Conservation (phyloP, 2,797 vertebrate species). For the Peromyscus attwateri region DNA sequence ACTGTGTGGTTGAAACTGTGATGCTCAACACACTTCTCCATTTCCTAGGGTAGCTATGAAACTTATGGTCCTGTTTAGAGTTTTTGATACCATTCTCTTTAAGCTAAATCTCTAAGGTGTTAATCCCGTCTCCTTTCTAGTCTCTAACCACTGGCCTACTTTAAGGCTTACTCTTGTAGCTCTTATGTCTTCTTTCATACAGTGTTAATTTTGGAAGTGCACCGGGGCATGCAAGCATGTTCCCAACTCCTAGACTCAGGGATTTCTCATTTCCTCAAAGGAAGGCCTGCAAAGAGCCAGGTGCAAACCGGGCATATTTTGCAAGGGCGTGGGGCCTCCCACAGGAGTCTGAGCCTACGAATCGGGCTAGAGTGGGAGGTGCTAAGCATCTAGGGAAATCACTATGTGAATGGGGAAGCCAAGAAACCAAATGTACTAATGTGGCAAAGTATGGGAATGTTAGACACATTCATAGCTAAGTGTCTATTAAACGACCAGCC, state of each 20-base stretch:
- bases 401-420: not conserved
- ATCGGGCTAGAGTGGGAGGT: not conserved
- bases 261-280: not conserved
- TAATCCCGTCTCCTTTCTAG: slow-evolving; percentile 15
- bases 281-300: not conserved
- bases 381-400: not conserved
- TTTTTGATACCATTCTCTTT: not conserved
- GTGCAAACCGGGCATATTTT: not conserved
- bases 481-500: slow-evolving; percentile 48
- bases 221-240: not conserved
- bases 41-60: not conserved
- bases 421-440: not conserved
- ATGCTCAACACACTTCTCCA: not conserved
- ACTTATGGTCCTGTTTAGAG: not conserved
- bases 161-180: slow-evolving; percentile 4
- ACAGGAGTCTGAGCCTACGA: not conserved
- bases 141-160: not conserved
- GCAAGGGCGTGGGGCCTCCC: not conserved
- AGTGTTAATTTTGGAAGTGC: not conserved
- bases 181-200: not conserved
- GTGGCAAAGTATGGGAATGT: not conserved
- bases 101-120: not conserved
- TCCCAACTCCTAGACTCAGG: not conserved
- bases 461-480: slow-evolving; percentile 2
- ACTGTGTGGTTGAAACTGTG: not conserved